phyloP scores from a whole-genome alignment of 2,797 vertebrate genomes.

The Sphenodon punctatus region DNA sequence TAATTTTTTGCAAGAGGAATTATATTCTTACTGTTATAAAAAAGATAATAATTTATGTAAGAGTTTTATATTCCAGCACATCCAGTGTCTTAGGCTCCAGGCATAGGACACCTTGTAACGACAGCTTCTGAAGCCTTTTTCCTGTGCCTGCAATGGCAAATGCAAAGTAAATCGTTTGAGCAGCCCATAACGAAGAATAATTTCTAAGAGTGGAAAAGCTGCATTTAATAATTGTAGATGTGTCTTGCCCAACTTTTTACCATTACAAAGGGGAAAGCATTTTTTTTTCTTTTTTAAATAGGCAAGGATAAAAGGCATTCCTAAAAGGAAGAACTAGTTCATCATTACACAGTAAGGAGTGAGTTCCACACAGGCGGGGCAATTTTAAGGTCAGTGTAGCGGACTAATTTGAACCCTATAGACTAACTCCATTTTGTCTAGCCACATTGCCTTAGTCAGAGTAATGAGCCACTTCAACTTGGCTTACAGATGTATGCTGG shows the following conservation, averaged over 20 bases:
- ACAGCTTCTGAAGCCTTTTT: background rate
- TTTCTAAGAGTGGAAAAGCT: no score
- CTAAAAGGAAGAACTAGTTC: background rate
- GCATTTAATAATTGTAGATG: no score
- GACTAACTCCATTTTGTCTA: no score
- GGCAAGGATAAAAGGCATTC: background rate
- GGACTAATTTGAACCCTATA: no score
- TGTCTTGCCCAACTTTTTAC: background rate
- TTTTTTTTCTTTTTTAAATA: background rate
- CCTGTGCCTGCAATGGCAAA: accelerated
- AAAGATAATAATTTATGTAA: background rate
- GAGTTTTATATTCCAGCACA: background rate
- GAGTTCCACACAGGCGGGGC: background rate
- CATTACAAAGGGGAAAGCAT: background rate
- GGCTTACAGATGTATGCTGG: no score
- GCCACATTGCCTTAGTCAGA: no score
- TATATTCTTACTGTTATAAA: background rate
- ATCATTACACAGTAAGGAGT: background rate
- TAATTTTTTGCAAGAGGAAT: background rate
- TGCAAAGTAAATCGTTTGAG: background rate
- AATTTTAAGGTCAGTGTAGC: background rate
- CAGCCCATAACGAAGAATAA: background rate
- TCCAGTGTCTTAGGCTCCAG: background rate
- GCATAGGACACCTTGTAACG: accelerated
- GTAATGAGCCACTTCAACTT: no score